These are phyloP conservation scores for Standfussiana lucernea DNA, from an alignment of 2,888 invertebrate genomes.

Conservation along the genomic window DNA sequence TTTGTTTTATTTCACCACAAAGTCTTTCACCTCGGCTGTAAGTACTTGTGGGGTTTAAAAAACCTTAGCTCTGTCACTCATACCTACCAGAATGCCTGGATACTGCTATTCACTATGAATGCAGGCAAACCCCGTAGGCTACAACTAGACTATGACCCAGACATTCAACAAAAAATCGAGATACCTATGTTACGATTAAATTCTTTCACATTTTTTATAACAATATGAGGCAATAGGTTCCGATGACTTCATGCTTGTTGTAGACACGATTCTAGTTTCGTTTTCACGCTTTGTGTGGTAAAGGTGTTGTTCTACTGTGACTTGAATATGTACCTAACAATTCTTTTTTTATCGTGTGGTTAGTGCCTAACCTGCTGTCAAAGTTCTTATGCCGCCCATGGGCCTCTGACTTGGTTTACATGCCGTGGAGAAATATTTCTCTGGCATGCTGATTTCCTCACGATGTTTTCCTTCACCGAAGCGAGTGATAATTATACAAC, in stretches of 20 bases:
- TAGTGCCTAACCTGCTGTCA: too few species aligned
- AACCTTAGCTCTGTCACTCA: background rate
- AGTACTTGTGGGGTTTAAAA: background rate
- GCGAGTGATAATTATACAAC: too few species aligned
- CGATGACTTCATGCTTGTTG: constrained; percentile 51
- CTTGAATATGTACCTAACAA: background rate
- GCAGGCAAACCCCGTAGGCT: background rate
- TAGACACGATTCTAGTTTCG: constrained; percentile 12
- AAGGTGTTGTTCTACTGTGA: background rate
- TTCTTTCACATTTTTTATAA: constrained; percentile 64
- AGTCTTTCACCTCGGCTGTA: background rate
- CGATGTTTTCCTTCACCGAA: too few species aligned
- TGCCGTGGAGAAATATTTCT: too few species aligned
- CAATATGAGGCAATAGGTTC: constrained; percentile 47
- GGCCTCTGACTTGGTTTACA: too few species aligned
- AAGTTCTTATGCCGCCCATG: too few species aligned
- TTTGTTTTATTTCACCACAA: background rate
- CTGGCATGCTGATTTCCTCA: too few species aligned
- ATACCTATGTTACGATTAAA: constrained; percentile 50
- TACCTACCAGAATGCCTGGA: background rate
- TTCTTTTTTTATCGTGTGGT: too few species aligned
- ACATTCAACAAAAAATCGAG: constrained; percentile 56
- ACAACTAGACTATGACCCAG: constrained; percentile 28
- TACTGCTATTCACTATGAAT: background rate
- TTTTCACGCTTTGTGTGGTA: constrained; percentile 28